Conservation (phyloP, 2,113 vertebrate species). For the Sceloporus tristichus region DNA sequence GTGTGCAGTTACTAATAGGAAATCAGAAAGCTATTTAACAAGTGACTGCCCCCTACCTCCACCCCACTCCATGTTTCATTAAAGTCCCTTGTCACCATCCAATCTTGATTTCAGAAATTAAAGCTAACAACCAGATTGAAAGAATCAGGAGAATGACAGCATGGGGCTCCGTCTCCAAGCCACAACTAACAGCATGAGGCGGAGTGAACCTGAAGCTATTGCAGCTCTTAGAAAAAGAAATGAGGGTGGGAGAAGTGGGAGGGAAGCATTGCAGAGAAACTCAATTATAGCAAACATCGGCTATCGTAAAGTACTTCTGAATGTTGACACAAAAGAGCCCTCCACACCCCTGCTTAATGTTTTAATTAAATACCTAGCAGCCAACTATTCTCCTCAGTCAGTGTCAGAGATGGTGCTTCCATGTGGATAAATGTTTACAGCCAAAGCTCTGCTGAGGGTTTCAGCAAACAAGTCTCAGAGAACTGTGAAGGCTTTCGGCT, state of each 20-base stretch:
- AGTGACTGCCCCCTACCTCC: conserved; percentile 62
- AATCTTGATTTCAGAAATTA: conserved; percentile 84
- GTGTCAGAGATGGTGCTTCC: conserved; percentile 76
- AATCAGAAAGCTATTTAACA: conserved; percentile 77
- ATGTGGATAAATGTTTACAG: conserved; percentile 84
- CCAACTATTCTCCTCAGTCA: conserved; percentile 76
- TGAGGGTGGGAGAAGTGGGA: conserved; percentile 30
- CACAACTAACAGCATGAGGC: conserved; percentile 82
- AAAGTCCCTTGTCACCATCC: conserved; percentile 76
- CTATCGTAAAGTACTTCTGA: conserved; percentile 75
- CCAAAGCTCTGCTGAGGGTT: conserved; percentile 75
- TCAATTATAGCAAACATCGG: conserved; percentile 76
- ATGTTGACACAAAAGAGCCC: conserved; percentile 81
- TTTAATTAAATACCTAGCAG: conserved; percentile 89
- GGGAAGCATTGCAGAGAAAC: conserved; percentile 70
- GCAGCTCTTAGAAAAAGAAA: conserved; percentile 69
- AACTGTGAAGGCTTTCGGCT: conserved; percentile 73
- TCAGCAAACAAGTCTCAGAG: conserved; percentile 79
- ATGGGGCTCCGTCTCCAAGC: conserved; percentile 81
- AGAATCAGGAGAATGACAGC: conserved; percentile 78
- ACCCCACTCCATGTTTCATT: conserved; percentile 72
- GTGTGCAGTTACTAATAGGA: conserved; percentile 47
- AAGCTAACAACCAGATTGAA: conserved; percentile 82
- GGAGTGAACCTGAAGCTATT: conserved; percentile 80
- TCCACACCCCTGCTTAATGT: conserved; percentile 77